A percentile compares a stretch with the other conserved stretches of the same genome.
Conservation (phyloP, 53 echinoderm and acorn worm species). For the Zoroaster sp. region DNA sequence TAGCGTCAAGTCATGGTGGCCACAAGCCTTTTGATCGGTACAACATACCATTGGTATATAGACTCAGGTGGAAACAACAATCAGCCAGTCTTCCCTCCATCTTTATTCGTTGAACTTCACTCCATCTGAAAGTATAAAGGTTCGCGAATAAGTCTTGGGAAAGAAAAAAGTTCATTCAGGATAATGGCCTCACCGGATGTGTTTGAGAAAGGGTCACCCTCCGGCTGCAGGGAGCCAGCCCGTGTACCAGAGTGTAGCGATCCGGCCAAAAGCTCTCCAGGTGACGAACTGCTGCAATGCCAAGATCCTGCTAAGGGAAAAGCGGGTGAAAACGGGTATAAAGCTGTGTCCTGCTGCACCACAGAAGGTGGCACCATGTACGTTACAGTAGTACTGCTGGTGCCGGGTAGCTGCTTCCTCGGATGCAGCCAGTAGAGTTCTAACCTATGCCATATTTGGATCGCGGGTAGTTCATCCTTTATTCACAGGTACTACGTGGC, state of each 20-base stretch:
- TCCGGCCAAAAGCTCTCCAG: conserved; percentile 31
- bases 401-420: conserved; percentile 28
- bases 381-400: neutral
- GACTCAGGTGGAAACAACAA: no score
- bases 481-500: no score
- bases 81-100: no score
- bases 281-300: neutral
- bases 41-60: no score
- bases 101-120: conserved; percentile 32
- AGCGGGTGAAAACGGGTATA: neutral
- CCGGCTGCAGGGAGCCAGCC: conserved; percentile 17
- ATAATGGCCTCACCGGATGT: conserved; percentile 11
- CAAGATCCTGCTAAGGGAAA: neutral
- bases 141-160: neutral
- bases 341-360: neutral
- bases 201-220: conserved; percentile 34
- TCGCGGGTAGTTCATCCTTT: conserved; percentile 62
- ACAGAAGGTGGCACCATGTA: neutral
- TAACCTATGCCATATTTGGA: conserved; percentile 60
- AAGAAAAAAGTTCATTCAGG: neutral
- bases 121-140: conserved; percentile 14
- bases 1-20: no score
- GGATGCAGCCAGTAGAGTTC: conserved; percentile 23
- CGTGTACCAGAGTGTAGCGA: conserved; percentile 23
- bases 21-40: no score